A percentile compares a stretch with the other conserved stretches of the same genome.
phyloP scores from a whole-genome alignment of 2,113 vertebrate species.

The Caloenas nicobarica region DNA sequence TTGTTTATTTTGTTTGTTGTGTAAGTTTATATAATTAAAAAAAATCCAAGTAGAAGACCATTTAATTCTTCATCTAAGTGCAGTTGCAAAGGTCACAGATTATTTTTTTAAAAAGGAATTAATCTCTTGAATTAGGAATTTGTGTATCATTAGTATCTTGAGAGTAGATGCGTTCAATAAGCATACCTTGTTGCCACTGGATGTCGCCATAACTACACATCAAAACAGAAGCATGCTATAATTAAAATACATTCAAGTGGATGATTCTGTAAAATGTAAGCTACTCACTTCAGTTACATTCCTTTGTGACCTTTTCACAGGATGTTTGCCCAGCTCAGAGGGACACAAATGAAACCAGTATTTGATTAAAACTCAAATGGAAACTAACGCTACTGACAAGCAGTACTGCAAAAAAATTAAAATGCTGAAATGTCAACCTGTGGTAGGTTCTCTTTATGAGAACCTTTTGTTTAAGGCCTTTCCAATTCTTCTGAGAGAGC shows the following conservation, averaged over 20 bases:
- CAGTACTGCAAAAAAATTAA: slow-evolving; percentile 20
- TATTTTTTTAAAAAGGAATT: neutral
- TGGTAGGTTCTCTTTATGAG: slow-evolving; percentile 30
- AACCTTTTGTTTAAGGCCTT: slow-evolving; percentile 42
- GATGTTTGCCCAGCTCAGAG: slow-evolving; percentile 46
- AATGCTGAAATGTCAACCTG: neutral
- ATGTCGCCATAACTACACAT: slow-evolving; percentile 63
- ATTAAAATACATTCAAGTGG: slow-evolving; percentile 36
- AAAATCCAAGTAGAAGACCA: neutral
- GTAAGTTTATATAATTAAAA: neutral
- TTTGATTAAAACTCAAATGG: slow-evolving; percentile 28
- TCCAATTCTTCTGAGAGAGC: neutral
- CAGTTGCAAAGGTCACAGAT: slow-evolving; percentile 55
- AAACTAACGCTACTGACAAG: slow-evolving; percentile 40
- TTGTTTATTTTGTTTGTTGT: slow-evolving; percentile 52
- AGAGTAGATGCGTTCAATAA: neutral
- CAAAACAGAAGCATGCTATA: neutral
- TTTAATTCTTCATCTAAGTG: slow-evolving; percentile 70
- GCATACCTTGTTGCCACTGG: slow-evolving; percentile 49
- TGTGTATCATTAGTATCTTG: neutral
- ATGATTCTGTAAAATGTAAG: neutral
- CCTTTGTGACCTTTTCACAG: slow-evolving; percentile 62
- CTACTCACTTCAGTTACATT: slow-evolving; percentile 7
- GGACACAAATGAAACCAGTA: slow-evolving; percentile 48
- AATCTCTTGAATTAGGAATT: neutral